Percentiles rank a stretch among this genome's conserved stretches.
Conservation (phyloP, 2,888 invertebrate genomes). For the Leucophenga maculata region DNA sequence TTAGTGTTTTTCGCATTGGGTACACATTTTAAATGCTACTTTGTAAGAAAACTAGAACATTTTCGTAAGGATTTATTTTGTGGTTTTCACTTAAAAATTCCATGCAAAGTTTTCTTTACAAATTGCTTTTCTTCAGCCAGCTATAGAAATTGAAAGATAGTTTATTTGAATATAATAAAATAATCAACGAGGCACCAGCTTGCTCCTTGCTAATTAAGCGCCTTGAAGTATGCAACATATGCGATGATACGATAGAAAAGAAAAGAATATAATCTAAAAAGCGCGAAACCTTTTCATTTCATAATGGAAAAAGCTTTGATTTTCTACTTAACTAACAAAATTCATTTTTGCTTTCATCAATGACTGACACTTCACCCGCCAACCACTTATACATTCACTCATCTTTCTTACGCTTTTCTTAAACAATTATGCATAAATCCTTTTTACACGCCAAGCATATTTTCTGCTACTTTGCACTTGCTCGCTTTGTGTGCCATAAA, state of each 20-base stretch:
- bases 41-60: constrained; percentile 49
- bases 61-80: constrained; percentile 58
- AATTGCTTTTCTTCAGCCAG: not conserved
- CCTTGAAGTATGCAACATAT: constrained; percentile 12
- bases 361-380: not conserved
- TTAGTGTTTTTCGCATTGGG: constrained; percentile 3
- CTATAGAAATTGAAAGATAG: not conserved
- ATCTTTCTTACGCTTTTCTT: constrained; percentile 56
- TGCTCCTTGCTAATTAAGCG: constrained; percentile 7
- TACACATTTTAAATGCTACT: constrained; percentile 27
- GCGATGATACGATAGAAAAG: not conserved
- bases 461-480: constrained; percentile 56
- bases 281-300: constrained; percentile 25
- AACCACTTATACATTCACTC: not conserved
- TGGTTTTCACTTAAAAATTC: constrained; percentile 44
- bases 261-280: constrained; percentile 2
- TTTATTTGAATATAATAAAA: too few species aligned
- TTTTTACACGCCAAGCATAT: constrained; percentile 64
- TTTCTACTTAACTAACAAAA: constrained; percentile 12
- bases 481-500: constrained; percentile 43
- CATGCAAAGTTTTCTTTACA: not conserved
- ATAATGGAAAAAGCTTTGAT: not conserved
- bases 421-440: constrained; percentile 67
- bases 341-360: constrained; percentile 15
- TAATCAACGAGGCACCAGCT: too few species aligned